A percentile compares a stretch with the other conserved stretches of the same genome.
Evolutionary conservation across 2,797 vertebrate genomes (phyloP).

Genomic region (Pelodytes ibericus): DNA sequence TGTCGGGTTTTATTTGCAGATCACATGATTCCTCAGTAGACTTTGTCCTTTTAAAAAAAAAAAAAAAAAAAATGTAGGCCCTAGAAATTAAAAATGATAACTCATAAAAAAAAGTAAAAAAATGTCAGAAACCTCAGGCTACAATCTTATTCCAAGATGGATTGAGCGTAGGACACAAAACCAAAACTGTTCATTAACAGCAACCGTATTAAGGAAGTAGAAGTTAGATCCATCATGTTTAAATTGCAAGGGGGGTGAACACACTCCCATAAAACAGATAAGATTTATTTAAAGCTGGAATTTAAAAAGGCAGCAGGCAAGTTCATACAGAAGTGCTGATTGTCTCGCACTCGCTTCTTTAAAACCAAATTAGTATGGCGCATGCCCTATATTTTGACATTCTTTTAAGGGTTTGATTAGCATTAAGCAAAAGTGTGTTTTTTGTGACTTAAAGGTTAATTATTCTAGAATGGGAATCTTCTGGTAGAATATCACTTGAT

Average conservation of each 20-base stretch:
- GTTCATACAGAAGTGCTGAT: neutral
- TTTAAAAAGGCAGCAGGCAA: slow-evolving; percentile 16
- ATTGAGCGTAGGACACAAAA: slow-evolving; percentile 59
- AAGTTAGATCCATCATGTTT: slow-evolving; percentile 70
- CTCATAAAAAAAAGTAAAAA: slow-evolving; percentile 55
- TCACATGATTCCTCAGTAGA: slow-evolving; percentile 66
- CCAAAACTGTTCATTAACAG: slow-evolving; percentile 62
- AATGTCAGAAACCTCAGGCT: slow-evolving; percentile 72
- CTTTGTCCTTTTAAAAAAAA: slow-evolving; percentile 61
- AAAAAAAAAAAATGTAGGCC: no score
- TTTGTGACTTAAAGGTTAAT: no score
- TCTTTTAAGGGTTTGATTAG: no score
- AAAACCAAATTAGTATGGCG: no score
- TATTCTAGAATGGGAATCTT: no score
- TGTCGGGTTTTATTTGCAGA: slow-evolving; percentile 79
- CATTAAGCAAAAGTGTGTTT: no score
- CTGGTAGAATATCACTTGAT: no score
- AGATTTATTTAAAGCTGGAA: slow-evolving; percentile 17
- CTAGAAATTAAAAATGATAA: slow-evolving; percentile 61
- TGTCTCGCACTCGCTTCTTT: no score
- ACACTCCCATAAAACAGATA: slow-evolving; percentile 55
- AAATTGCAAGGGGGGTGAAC: slow-evolving; percentile 62
- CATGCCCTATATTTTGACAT: no score
- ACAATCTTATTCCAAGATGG: slow-evolving; percentile 70
- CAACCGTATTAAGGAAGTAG: slow-evolving; percentile 64